These are phyloP conservation scores for Formica selysi DNA, from an alignment of 1,140 invertebrate species.

Conservation along the genomic window DNA sequence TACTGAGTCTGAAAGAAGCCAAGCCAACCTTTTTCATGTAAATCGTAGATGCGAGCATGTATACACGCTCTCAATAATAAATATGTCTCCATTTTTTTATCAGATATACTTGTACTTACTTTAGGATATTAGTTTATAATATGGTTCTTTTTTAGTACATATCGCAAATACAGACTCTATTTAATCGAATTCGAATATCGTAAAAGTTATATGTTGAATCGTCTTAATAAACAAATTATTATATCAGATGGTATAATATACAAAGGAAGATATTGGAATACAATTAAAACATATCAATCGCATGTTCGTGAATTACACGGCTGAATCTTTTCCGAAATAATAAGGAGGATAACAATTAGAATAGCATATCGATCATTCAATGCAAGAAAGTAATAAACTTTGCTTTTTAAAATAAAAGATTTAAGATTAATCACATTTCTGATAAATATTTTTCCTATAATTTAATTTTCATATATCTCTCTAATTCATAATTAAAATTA, in stretches of 20 bases:
- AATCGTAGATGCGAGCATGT: slow-evolving; percentile 4
- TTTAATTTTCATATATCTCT: not conserved
- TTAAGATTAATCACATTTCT: not conserved
- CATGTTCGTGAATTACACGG: slow-evolving; percentile 1
- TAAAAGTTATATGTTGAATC: slow-evolving; percentile 2
- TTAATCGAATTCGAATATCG: slow-evolving; percentile 37
- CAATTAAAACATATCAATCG: not conserved
- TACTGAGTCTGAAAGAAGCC: slow-evolving; percentile 84
- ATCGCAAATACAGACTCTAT: slow-evolving; percentile 28
- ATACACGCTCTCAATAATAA: slow-evolving; percentile 32
- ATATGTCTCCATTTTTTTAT: slow-evolving; percentile 4
- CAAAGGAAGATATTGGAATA: not conserved
- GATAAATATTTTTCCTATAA: not conserved
- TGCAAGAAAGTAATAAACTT: not conserved
- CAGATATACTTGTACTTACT: slow-evolving; percentile 23
- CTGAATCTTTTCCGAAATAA: not conserved
- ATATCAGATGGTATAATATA: slow-evolving; percentile 13
- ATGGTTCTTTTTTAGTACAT: slow-evolving; percentile 9
- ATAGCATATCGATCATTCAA: not conserved
- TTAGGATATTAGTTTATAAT: slow-evolving; percentile 30
- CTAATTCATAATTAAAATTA: slow-evolving; percentile 18
- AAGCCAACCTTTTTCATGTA: slow-evolving; percentile 79
- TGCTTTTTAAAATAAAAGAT: not conserved
- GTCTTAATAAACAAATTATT: slow-evolving; percentile 27
- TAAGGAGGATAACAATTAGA: not conserved